Evolutionary conservation across 2,113 vertebrate genomes (phyloP).

Genomic region (Agelaius tricolor): DNA sequence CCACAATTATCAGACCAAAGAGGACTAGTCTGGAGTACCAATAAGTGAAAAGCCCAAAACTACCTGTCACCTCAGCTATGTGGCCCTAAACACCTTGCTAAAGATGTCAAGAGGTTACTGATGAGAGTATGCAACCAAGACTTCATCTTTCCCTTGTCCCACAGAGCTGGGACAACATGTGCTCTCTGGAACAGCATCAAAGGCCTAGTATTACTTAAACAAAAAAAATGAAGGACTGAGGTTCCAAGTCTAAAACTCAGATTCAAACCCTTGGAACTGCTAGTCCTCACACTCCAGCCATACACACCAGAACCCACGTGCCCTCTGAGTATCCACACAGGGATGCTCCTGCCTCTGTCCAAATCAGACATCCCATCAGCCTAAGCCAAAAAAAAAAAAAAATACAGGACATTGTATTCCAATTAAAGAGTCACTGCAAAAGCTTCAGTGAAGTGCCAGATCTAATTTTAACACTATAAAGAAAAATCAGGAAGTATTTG

Average conservation of each 20-base stretch:
- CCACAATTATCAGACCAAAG: neutral
- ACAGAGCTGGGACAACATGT: fast-evolving
- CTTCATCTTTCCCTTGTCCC: neutral
- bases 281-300: neutral
- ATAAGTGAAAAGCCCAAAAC: neutral
- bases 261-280: neutral
- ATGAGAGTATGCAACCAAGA: neutral
- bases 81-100: neutral
- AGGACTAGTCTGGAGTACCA: neutral
- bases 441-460: neutral
- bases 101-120: neutral
- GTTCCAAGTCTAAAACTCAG: neutral
- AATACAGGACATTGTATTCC: neutral
- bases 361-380: neutral
- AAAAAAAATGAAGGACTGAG: neutral
- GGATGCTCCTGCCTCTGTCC: neutral
- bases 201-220: neutral
- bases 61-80: neutral
- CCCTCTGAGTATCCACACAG: fast-evolving
- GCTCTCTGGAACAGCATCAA: neutral
- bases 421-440: neutral
- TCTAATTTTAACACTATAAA: neutral
- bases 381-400: neutral
- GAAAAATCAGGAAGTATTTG: slow-evolving; percentile 17
- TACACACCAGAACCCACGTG: fast-evolving